Evolutionary conservation across 2,797 vertebrate species (phyloP).

Genomic region (Etheostoma perlongum): DNA sequence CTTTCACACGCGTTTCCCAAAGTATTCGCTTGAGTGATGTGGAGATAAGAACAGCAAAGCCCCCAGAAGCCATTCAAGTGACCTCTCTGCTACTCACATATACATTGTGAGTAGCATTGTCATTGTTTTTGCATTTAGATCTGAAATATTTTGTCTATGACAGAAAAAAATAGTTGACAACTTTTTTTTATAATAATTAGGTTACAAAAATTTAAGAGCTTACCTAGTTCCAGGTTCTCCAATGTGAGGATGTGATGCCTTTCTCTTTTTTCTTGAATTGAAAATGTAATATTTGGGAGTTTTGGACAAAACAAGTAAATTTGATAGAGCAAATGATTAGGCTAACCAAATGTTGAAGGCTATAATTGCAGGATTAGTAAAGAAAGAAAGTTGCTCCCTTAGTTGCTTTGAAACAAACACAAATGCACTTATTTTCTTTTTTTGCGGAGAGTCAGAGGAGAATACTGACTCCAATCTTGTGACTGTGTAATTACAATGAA

Average conservation of each 20-base stretch:
- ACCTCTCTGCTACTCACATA: neutral
- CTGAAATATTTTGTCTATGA: no score
- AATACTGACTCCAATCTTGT: no score
- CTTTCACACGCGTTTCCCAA: neutral
- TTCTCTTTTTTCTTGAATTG: neutral
- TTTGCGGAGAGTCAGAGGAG: no score
- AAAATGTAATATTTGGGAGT: neutral
- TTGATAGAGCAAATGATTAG: no score
- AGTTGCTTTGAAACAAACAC: no score
- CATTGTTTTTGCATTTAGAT: neutral
- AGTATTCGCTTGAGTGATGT: neutral
- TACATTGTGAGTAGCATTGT: no score
- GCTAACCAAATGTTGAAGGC: no score
- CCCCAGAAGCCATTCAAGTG: conserved; percentile 23
- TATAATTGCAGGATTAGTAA: no score
- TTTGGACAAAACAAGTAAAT: neutral
- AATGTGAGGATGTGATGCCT: no score
- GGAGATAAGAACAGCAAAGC: neutral
- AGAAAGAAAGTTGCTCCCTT: no score
- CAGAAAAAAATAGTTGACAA: neutral
- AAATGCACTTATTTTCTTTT: no score
- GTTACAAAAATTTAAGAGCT: neutral
- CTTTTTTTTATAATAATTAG: neutral
- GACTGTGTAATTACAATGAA: no score
- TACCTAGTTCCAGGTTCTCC: neutral